phyloP scores from a whole-genome alignment of 2,888 invertebrate species.

The Zootermopsis nevadensis region DNA sequence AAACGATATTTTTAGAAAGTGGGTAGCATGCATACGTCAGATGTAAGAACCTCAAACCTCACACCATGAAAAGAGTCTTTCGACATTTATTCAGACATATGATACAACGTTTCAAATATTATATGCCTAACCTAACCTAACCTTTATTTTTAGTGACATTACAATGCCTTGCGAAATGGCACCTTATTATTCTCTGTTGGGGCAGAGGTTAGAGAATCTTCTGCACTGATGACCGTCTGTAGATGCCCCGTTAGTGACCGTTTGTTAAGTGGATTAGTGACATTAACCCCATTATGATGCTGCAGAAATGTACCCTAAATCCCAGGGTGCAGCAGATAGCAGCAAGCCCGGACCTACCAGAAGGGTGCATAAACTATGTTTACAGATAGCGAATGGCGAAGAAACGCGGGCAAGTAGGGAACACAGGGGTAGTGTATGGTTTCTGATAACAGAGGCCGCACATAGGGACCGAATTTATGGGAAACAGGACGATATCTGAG shows the following conservation, averaged over 20 bases:
- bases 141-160: no score
- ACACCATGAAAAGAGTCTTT: no score
- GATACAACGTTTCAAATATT: no score
- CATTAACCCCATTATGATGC: not conserved
- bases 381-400: not conserved
- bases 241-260: not conserved
- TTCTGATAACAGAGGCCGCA: no score
- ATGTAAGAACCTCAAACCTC: no score
- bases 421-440: no score
- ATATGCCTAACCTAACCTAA: no score
- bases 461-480: no score
- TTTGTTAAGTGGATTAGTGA: constrained; percentile 3
- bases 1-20: no score
- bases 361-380: not conserved
- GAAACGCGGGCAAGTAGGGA: not conserved
- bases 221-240: not conserved
- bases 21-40: no score
- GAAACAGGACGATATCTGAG: no score
- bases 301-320: not conserved
- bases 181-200: not conserved
- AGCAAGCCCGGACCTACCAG: not conserved
- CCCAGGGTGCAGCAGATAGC: not conserved
- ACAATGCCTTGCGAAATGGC: not conserved
- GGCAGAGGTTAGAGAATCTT: not conserved
- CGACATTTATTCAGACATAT: no score